Base-by-base conservation (phyloP, 2,888 invertebrate genomes). In the Labia minor region DNA sequence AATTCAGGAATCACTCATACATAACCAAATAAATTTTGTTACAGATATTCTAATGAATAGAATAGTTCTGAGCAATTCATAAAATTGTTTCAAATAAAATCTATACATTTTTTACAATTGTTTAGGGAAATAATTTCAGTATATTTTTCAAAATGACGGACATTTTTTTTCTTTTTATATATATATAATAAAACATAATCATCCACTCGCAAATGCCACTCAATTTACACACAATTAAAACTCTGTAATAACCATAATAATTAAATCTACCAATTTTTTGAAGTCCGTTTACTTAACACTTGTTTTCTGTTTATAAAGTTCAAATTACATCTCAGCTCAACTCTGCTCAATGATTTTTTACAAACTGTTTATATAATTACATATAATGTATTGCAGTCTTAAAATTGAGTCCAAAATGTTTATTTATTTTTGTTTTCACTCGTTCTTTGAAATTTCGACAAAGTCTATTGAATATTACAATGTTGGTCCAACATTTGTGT, bases 261-360 rank as follows among this genome's bases (percentile, higher is more conserved):
- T 66, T 65, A 65, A 61, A 64, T 69, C 67, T 67, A 69, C 67
- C 69, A 69, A 69, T 69, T 68, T 64, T 65, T 69, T 68, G 68
- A 67, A 68, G 69, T 69, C 68, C 69, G 37, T 68, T 68, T 67
- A 61, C 20, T 61, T 26, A 62, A 68, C 61, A 67, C 66, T 68
- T 68, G 37, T 67, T 33, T 65, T 65, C 67, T 68, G 67, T 37
- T 62, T 62, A 37, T 65, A 67, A 67, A 69, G 69, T 67, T 69
- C 66, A 67, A 65, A 64, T 26, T 64, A 64, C 21, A 64, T 64
- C 64, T 33, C 19, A 26, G 33, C 64, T 64, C 64, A 49, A 49
- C 49, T 49, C 49, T 49, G 49, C 49, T 49, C n/a, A 8, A n/a
- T 49, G 49, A 49, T 49, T 49, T n/a, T 49, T 49, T 49, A 49